Percentiles rank a stretch among this genome's conserved stretches.
Evolutionary conservation across 2,888 invertebrate species (phyloP).

Genomic region (Drosophila limbata): DNA sequence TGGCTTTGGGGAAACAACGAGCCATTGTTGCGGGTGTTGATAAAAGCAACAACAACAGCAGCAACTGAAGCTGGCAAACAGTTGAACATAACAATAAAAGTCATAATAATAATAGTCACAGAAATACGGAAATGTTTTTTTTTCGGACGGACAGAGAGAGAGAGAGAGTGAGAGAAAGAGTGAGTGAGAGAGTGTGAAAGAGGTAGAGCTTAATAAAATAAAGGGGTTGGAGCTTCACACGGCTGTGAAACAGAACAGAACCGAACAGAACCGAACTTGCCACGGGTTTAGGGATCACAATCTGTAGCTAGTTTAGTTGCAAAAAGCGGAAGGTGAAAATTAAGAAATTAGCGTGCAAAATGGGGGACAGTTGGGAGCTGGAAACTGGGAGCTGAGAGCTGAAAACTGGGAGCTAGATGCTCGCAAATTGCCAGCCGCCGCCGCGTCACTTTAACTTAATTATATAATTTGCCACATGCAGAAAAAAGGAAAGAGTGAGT

Average conservation of each 20-base stretch:
- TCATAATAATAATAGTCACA: slow-evolving; percentile 79
- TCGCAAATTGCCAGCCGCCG: slow-evolving; percentile 55
- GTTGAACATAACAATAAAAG: slow-evolving; percentile 77
- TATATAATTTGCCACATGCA: slow-evolving; percentile 70
- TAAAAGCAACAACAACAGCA: slow-evolving; percentile 47
- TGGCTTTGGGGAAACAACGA: slow-evolving; percentile 44
- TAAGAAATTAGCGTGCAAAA: slow-evolving; percentile 79
- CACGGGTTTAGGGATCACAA: slow-evolving; percentile 4
- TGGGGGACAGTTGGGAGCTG: slow-evolving; percentile 46
- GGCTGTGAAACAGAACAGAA: slow-evolving; percentile 18
- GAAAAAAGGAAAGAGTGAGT: slow-evolving; percentile 10
- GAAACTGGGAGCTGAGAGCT: slow-evolving; percentile 8
- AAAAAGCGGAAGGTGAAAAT: slow-evolving; percentile 83
- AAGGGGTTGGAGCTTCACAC: slow-evolving; percentile 70
- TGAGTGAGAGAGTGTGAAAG: neutral
- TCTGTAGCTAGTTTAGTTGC: slow-evolving; percentile 25
- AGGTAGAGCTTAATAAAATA: neutral
- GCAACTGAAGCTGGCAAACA: slow-evolving; percentile 13
- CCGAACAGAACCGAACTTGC: neutral
- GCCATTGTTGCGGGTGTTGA: slow-evolving; percentile 59
- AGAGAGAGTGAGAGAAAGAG: neutral
- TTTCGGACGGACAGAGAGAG: slow-evolving; percentile 32
- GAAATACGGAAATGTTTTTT: slow-evolving; percentile 76
- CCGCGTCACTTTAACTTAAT: slow-evolving; percentile 79
- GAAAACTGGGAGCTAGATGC: slow-evolving; percentile 14